phyloP scores from a whole-genome alignment of 2,113 vertebrate species.

The Protobothrops flavoviridis region DNA sequence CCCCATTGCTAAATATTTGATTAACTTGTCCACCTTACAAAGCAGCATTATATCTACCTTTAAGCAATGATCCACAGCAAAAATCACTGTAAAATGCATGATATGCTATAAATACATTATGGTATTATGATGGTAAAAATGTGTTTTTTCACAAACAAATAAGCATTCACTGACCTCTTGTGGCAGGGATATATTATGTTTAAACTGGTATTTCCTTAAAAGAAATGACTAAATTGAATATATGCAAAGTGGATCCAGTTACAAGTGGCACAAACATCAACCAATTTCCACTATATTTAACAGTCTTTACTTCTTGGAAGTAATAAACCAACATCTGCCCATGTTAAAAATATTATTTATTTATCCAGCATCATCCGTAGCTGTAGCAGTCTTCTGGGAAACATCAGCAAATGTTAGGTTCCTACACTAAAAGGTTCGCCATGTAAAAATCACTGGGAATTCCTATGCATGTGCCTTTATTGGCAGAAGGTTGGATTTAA shows the following conservation, averaged over 20 bases:
- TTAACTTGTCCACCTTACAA: neutral
- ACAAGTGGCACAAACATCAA: neutral
- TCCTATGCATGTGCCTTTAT: neutral
- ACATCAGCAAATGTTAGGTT: neutral
- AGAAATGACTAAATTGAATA: neutral
- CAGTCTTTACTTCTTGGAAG: neutral
- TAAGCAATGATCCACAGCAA: neutral
- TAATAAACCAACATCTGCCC: neutral
- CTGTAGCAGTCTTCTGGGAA: neutral
- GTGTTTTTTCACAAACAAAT: neutral
- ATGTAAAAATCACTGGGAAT: neutral
- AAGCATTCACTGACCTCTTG: conserved; percentile 55
- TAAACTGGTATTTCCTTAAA: fast-evolving
- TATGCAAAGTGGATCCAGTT: neutral
- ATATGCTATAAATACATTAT: neutral
- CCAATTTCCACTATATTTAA: neutral
- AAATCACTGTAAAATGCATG: neutral
- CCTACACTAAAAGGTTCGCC: neutral
- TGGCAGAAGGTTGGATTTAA: neutral
- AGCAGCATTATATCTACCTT: neutral
- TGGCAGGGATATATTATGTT: conserved; percentile 5
- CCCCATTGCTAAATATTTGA: conserved; percentile 2
- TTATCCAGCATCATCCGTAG: neutral
- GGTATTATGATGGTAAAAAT: neutral
- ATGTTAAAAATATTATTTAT: neutral